These are phyloP conservation scores for Stenodera caucasica DNA, from an alignment of 2,888 invertebrate species.

Conservation along the genomic window DNA sequence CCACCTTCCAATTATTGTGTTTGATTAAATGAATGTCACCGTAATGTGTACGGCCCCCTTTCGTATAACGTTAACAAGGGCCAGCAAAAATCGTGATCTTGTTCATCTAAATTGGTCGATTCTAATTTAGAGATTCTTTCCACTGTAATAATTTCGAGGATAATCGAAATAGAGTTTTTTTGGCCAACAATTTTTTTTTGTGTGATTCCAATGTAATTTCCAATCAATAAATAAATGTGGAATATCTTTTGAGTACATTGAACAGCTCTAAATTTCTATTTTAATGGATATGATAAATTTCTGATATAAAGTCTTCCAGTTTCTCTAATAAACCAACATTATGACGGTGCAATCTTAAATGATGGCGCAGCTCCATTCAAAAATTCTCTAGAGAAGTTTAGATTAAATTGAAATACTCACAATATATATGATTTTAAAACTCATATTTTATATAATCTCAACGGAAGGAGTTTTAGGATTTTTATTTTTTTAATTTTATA, in stretches of 20 bases:
- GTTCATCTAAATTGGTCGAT: constrained; percentile 2
- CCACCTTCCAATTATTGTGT: constrained; percentile 12
- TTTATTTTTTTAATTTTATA: neutral
- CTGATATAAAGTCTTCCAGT: neutral
- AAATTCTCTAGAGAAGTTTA: neutral
- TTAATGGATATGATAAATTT: neutral
- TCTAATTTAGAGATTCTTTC: neutral
- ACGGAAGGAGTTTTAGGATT: neutral
- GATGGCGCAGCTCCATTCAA: neutral
- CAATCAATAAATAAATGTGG: no score
- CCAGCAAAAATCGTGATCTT: neutral
- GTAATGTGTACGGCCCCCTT: neutral
- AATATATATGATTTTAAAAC: neutral
- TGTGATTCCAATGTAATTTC: no score
- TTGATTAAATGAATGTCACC: constrained; percentile 4
- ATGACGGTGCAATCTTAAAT: neutral
- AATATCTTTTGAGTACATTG: neutral
- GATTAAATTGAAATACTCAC: neutral
- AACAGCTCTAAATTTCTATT: neutral
- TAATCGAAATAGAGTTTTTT: neutral
- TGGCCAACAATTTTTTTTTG: no score
- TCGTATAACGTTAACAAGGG: neutral
- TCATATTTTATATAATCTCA: neutral
- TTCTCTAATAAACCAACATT: neutral
- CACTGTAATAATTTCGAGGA: neutral